Conservation (phyloP, 2,888 invertebrate genomes). For the Pyrrhosoma nymphula region DNA sequence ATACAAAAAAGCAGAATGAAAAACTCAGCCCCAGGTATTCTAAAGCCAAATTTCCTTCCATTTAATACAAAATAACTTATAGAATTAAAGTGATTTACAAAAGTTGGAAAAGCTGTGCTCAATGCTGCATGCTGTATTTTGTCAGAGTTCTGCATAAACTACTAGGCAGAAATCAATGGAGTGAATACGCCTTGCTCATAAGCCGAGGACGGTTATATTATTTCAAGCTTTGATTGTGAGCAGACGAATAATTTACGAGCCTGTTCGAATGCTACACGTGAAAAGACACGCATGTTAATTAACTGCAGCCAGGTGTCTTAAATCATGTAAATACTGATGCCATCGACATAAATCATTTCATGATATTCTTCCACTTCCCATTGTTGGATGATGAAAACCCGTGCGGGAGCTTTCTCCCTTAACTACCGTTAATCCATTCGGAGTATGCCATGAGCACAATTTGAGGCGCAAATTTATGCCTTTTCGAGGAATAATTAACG, state of each 20-base stretch:
- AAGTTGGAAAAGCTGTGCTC: no score
- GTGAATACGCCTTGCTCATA: not conserved
- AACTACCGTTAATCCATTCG: not conserved
- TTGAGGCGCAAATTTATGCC: slow-evolving; percentile 9
- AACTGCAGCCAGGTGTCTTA: not conserved
- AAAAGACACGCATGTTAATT: slow-evolving; percentile 1
- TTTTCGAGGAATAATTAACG: slow-evolving; percentile 21
- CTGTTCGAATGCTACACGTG: not conserved
- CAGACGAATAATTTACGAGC: not conserved
- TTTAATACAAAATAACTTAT: no score
- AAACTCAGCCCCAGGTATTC: no score
- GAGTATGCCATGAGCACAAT: not conserved
- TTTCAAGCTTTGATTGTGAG: not conserved
- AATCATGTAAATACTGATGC: slow-evolving; percentile 12
- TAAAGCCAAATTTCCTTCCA: no score
- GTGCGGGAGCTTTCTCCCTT: not conserved
- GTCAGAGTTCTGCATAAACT: no score
- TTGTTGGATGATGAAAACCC: not conserved
- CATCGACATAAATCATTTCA: not conserved
- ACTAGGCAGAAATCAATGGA: no score
- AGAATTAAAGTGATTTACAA: no score
- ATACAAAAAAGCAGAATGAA: no score
- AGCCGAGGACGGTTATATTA: not conserved
- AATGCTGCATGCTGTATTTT: no score
- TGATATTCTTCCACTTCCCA: not conserved